Conservation (phyloP, 2,888 invertebrate species). For the Hirtodrosophila alboralis region DNA sequence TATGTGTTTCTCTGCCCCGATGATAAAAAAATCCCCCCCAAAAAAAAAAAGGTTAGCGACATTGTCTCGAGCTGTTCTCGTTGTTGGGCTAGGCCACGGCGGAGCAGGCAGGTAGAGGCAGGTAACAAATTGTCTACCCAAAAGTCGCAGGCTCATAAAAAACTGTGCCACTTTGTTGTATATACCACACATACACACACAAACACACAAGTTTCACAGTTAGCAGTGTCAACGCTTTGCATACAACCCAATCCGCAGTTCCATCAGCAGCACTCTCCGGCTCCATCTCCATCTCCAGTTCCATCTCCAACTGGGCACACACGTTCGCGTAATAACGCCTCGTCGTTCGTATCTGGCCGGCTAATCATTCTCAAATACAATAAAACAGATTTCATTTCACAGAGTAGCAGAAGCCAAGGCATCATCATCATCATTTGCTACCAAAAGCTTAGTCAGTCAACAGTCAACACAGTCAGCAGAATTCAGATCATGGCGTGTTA, state of each 20-base stretch:
- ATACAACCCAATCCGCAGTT: conserved; percentile 21
- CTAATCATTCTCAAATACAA: conserved; percentile 77
- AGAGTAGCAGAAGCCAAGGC: conserved; percentile 34
- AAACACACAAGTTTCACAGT: conserved; percentile 14
- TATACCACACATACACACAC: conserved; percentile 20
- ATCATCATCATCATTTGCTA: conserved; percentile 53
- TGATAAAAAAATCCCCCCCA: conserved; percentile 64
- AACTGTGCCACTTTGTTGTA: conserved; percentile 66
- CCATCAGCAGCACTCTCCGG: background rate
- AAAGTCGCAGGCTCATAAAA: conserved; percentile 63
- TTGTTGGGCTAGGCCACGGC: conserved; percentile 68
- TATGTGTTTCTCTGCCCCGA: conserved; percentile 40
- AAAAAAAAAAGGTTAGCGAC: conserved; percentile 78
- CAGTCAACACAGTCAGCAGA: conserved; percentile 54
- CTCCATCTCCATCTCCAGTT: conserved; percentile 28
- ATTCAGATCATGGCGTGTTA: conserved; percentile 54
- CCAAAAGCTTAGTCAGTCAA: conserved; percentile 75
- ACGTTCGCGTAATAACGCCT: conserved; percentile 64
- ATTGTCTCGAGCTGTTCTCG: conserved; percentile 49
- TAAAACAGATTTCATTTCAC: conserved; percentile 65
- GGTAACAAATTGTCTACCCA: conserved; percentile 47
- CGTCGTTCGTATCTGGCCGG: conserved; percentile 58
- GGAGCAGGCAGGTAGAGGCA: conserved; percentile 20
- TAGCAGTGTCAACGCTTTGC: conserved; percentile 43
- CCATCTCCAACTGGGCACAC: conserved; percentile 28